A percentile compares a stretch with the other conserved stretches of the same genome.
Conservation (phyloP, 2,888 invertebrate genomes). For the Cosmopolites sordidus region DNA sequence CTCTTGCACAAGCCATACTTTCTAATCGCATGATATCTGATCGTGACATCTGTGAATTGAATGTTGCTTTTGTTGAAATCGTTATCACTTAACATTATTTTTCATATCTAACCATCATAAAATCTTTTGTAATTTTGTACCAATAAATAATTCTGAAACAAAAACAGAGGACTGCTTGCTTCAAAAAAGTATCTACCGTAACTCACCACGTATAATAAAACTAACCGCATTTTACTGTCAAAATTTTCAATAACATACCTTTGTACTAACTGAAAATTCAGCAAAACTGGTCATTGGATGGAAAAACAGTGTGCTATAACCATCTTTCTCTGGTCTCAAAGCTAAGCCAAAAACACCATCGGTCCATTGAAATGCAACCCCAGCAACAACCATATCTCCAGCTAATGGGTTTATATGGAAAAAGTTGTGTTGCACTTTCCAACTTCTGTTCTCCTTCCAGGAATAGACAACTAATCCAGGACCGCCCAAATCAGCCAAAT, state of each 20-base stretch:
- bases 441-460: constrained; percentile 65
- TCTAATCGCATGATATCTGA: no score
- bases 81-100: no score
- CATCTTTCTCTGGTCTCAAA: constrained; percentile 60
- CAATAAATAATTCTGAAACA: no score
- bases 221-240: no score
- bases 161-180: no score
- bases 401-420: constrained; percentile 58
- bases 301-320: constrained; percentile 70
- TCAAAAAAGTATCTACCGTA: no score
- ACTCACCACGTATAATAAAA: no score
- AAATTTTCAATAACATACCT: constrained; percentile 37
- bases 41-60: no score
- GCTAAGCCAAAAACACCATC: constrained; percentile 75
- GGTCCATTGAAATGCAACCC: constrained; percentile 65
- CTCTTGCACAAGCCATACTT: no score
- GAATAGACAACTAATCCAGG: constrained; percentile 73
- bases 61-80: no score
- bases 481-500: constrained; percentile 66
- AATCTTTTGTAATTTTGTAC: no score
- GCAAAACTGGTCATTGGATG: constrained; percentile 74
- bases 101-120: no score
- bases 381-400: constrained; percentile 68
- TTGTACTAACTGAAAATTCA: constrained; percentile 72
- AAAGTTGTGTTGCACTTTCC: constrained; percentile 56